Conservation (phyloP, 2,888 invertebrate species). For the Calliphora vomitoria region DNA sequence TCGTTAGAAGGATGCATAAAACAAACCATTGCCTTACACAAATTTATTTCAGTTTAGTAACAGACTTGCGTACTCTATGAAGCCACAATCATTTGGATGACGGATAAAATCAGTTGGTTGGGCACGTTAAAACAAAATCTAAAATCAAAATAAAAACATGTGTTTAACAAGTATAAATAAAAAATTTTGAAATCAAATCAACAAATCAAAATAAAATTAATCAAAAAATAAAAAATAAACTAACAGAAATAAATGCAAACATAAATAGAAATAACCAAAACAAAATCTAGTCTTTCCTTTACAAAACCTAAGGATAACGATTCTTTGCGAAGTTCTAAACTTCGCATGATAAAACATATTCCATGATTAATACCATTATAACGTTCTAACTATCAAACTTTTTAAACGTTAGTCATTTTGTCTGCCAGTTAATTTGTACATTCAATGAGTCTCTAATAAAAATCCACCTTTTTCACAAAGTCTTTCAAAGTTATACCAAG, state of each 20-base stretch:
- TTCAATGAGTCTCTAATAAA: not conserved
- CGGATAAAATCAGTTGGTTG: constrained; percentile 56
- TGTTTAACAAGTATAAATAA: constrained; percentile 26
- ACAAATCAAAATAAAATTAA: not conserved
- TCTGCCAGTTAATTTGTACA: not conserved
- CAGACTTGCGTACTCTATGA: constrained; percentile 70
- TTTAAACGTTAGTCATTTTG: not conserved
- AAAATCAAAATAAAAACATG: constrained; percentile 60
- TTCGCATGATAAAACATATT: too few relatives aligned
- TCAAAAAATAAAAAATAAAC: constrained; percentile 12
- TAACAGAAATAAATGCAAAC: not conserved
- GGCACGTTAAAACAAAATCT: constrained; percentile 51
- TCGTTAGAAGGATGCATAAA: constrained; percentile 6
- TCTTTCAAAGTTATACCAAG: not conserved
- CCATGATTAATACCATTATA: too few relatives aligned
- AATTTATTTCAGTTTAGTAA: constrained; percentile 60
- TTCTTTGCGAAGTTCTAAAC: not conserved
- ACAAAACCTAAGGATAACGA: not conserved
- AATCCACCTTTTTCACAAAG: not conserved
- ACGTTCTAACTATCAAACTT: not conserved
- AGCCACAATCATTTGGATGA: constrained; percentile 47
- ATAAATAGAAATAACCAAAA: not conserved
- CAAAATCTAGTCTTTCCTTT: not conserved
- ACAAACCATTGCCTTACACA: constrained; percentile 35
- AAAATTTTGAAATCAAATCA: not conserved